phyloP scores from a whole-genome alignment of 2,888 invertebrate genomes.

The Neuroscelio doddi region DNA sequence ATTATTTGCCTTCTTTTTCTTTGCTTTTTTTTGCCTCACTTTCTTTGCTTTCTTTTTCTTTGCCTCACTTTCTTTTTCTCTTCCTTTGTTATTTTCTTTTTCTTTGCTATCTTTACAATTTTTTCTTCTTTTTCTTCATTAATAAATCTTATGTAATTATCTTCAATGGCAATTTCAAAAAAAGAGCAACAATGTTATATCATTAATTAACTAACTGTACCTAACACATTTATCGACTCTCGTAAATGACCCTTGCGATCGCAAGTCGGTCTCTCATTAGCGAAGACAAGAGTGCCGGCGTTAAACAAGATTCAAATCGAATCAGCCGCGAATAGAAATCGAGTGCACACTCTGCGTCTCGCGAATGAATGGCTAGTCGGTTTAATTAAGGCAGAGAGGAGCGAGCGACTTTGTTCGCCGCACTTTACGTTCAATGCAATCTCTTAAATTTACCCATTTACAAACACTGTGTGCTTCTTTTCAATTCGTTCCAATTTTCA shows the following conservation, averaged over 20 bases:
- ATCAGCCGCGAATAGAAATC: conserved; percentile 21
- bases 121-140: no score
- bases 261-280: conserved; percentile 23
- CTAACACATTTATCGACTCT: conserved; percentile 29
- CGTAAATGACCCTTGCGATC: conserved; percentile 23
- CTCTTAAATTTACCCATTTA: neutral
- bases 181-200: conserved; percentile 12
- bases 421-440: neutral
- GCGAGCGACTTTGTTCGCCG: conserved; percentile 1
- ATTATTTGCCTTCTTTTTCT: no score
- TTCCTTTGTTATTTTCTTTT: no score
- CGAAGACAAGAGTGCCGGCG: conserved; percentile 30
- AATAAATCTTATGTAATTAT: no score
- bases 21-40: no score
- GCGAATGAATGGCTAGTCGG: conserved; percentile 23
- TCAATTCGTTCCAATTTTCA: no score
- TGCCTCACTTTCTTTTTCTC: no score
- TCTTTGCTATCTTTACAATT: no score
- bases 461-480: no score
- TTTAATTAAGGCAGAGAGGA: conserved; percentile 35
- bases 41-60: no score
- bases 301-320: conserved; percentile 36
- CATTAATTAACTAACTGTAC: conserved; percentile 21
- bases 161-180: no score
- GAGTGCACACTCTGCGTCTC: conserved; percentile 14